phyloP scores from a whole-genome alignment of 23 tunicate genomes.

The Phallusia fumigata region DNA sequence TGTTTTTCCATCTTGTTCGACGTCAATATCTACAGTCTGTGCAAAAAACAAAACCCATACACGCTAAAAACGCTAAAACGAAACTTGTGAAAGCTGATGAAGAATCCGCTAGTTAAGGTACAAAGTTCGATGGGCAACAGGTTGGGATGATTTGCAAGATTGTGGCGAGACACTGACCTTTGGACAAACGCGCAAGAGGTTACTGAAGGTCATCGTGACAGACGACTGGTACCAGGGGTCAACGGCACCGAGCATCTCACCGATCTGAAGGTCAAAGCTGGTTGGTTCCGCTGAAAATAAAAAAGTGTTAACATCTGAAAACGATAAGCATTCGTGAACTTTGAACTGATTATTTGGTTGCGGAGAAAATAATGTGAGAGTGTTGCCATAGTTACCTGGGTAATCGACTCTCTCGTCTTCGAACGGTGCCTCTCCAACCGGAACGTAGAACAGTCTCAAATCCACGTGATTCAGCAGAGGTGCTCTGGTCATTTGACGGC shows the following conservation, averaged over 20 bases:
- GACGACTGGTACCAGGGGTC: constrained; percentile 82
- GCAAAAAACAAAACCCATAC: too few relatives aligned
- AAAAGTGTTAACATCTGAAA: background rate
- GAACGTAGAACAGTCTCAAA: constrained; percentile 68
- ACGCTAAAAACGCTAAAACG: too few relatives aligned
- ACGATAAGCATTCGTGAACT: background rate
- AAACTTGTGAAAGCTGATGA: too few relatives aligned
- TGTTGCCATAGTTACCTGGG: background rate
- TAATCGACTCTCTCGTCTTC: constrained; percentile 29
- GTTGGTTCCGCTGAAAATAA: background rate
- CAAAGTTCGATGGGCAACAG: too few relatives aligned
- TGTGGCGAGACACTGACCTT: constrained; percentile 4
- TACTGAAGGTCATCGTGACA: constrained; percentile 57
- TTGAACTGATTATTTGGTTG: background rate
- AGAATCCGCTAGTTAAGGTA: too few relatives aligned
- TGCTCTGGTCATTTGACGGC: constrained; percentile 64
- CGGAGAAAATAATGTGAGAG: too few relatives aligned
- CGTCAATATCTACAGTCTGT: too few relatives aligned
- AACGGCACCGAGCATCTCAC: constrained; percentile 55
- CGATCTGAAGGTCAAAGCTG: constrained; percentile 67
- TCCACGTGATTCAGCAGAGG: constrained; percentile 82
- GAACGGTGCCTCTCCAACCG: constrained; percentile 59
- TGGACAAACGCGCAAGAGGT: constrained; percentile 59
- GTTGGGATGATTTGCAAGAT: too few relatives aligned
- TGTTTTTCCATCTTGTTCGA: too few relatives aligned